Percentiles rank a stretch among this genome's conserved stretches.
Evolutionary conservation across 2,113 vertebrate genomes (phyloP).

Genomic region (Smithornis capensis): DNA sequence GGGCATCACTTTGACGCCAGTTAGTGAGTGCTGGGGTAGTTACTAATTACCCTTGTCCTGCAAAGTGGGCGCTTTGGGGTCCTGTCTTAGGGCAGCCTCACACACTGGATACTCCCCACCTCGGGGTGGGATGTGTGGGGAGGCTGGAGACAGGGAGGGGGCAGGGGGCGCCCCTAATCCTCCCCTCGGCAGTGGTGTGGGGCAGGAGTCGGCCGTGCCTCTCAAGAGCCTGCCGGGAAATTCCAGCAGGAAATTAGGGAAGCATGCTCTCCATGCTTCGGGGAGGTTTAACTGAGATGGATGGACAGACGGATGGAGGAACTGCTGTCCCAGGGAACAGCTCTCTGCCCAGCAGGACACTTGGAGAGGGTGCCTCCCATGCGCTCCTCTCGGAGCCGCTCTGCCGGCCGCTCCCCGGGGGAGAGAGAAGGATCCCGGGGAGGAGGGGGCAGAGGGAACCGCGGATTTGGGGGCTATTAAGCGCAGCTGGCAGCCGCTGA

Average conservation of each 20-base stretch:
- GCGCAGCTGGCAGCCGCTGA: slow-evolving; percentile 24
- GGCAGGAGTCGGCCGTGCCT: not conserved
- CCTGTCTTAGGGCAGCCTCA: not conserved
- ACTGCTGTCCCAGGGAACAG: not conserved
- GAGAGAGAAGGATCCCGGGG: no score
- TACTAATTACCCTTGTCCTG: not conserved
- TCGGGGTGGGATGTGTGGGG: accelerated
- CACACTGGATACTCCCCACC: not conserved
- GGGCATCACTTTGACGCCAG: not conserved
- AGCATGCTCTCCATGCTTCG: not conserved
- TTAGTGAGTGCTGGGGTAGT: accelerated
- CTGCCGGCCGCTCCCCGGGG: not conserved
- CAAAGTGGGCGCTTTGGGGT: not conserved
- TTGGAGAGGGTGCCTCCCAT: not conserved
- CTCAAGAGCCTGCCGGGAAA: not conserved
- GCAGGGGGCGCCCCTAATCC: accelerated
- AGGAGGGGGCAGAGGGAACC: not conserved
- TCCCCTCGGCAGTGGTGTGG: accelerated
- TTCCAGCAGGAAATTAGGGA: not conserved
- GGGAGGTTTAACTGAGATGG: accelerated
- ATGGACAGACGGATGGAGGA: not conserved
- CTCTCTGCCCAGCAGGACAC: not conserved
- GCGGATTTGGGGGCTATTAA: not conserved
- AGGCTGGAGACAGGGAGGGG: no score
- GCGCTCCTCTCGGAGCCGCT: not conserved